Evolutionary conservation across 2,113 vertebrate species (phyloP).

Genomic region (Ptychochromis oligacanthus): DNA sequence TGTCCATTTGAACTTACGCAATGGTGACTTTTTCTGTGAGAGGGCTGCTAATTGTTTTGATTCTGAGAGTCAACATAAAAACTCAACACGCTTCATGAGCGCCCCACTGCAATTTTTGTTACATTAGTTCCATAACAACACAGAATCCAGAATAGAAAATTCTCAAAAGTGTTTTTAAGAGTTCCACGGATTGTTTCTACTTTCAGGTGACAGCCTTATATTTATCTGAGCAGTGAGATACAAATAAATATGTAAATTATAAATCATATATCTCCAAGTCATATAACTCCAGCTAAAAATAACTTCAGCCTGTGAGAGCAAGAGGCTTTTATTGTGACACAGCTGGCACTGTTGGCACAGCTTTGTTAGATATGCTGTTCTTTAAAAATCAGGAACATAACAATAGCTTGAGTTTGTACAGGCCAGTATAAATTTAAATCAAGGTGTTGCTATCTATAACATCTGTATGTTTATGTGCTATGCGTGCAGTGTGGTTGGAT

Average conservation of each 20-base stretch:
- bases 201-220: background rate
- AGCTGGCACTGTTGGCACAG: too few relatives aligned
- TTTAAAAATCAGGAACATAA: too few relatives aligned
- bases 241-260: background rate
- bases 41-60: background rate
- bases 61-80: background rate
- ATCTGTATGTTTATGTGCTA: background rate
- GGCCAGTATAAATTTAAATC: background rate
- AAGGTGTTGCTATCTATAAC: background rate
- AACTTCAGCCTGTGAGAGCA: background rate
- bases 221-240: background rate
- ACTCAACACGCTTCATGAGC: background rate
- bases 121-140: background rate
- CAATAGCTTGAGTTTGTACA: background rate
- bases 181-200: background rate
- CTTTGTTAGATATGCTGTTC: too few relatives aligned
- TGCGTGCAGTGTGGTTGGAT: background rate
- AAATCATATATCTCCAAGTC: background rate
- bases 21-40: background rate
- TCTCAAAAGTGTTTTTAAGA: background rate
- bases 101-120: background rate
- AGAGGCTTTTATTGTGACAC: background rate
- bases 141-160: background rate
- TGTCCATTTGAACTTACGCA: background rate
- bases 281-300: background rate